phyloP scores from a whole-genome alignment of 2,888 invertebrate species.

The Hydriomena furcata region DNA sequence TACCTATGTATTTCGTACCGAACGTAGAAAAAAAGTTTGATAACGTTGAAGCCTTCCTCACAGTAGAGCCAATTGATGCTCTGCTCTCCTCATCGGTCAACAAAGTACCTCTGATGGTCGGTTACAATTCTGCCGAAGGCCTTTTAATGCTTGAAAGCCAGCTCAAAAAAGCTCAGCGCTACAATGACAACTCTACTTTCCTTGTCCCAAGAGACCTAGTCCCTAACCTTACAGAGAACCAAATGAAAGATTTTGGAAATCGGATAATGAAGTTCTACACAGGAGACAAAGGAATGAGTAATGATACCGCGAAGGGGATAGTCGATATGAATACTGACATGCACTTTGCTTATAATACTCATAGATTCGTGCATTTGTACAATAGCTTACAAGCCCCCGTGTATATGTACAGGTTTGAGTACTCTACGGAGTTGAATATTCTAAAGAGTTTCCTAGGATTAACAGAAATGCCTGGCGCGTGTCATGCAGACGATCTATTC shows the following conservation, averaged over 20 bases:
- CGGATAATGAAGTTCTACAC: constrained; percentile 56
- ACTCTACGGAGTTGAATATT: constrained; percentile 58
- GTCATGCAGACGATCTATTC: constrained; percentile 77
- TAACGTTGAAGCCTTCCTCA: constrained; percentile 52
- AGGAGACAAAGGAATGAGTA: constrained; percentile 43
- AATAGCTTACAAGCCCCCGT: constrained; percentile 40
- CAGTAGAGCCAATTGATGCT: constrained; percentile 48
- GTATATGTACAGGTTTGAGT: constrained; percentile 61
- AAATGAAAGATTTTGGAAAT: constrained; percentile 49
- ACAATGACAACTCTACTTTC: constrained; percentile 49
- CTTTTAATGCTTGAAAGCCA: constrained; percentile 44
- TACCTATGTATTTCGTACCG: constrained; percentile 59
- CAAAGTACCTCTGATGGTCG: constrained; percentile 56
- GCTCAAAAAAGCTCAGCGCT: constrained; percentile 42
- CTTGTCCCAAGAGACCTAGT: constrained; percentile 56
- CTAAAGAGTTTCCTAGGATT: constrained; percentile 45
- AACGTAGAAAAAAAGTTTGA: constrained; percentile 57
- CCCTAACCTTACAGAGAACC: constrained; percentile 39
- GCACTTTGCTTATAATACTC: constrained; percentile 51
- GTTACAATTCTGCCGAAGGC: constrained; percentile 62
- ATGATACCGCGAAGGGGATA: constrained; percentile 42
- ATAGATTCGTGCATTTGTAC: constrained; percentile 55
- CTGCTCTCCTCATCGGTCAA: constrained; percentile 47
- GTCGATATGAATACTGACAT: constrained; percentile 51
- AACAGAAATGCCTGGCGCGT: constrained; percentile 55